Conservation (phyloP, 2,888 invertebrate species). For the Aphidius colemani region DNA sequence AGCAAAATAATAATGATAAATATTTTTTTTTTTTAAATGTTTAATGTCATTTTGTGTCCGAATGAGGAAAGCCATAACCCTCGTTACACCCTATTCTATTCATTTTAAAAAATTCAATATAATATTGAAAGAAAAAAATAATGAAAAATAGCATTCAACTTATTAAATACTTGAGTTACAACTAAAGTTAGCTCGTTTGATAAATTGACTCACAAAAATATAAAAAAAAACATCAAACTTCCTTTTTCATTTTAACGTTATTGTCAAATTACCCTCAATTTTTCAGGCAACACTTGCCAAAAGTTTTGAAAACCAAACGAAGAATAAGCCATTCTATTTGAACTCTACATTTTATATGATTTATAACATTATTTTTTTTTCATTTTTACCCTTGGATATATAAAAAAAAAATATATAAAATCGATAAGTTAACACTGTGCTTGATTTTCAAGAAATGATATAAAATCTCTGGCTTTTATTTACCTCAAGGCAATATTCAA, state of each 20-base stretch:
- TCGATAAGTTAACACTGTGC: not conserved
- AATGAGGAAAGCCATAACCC: constrained; percentile 2
- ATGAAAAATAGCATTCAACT: constrained; percentile 55
- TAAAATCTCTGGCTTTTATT: no score
- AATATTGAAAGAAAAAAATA: not conserved
- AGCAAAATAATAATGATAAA: no score
- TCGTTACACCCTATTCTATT: constrained; percentile 17
- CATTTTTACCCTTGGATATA: no score
- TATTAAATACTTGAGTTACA: constrained; percentile 57
- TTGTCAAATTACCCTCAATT: constrained; percentile 43
- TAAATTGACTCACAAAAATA: constrained; percentile 41
- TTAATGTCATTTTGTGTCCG: constrained; percentile 28
- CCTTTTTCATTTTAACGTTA: constrained; percentile 32
- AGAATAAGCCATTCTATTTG: no score
- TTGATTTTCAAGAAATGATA: no score
- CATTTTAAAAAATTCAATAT: constrained; percentile 16
- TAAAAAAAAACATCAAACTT: constrained; percentile 10
- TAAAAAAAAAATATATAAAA: constrained; percentile 1
- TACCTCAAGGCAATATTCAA: not conserved
- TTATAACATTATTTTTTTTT: no score
- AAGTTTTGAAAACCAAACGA: constrained; percentile 9
- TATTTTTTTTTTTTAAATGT: no score
- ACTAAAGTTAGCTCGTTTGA: constrained; percentile 39
- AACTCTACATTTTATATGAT: no score
- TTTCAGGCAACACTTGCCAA: constrained; percentile 33